Evolutionary conservation across 2,113 vertebrate genomes (phyloP).

Genomic region (Phoxinus phoxinus): DNA sequence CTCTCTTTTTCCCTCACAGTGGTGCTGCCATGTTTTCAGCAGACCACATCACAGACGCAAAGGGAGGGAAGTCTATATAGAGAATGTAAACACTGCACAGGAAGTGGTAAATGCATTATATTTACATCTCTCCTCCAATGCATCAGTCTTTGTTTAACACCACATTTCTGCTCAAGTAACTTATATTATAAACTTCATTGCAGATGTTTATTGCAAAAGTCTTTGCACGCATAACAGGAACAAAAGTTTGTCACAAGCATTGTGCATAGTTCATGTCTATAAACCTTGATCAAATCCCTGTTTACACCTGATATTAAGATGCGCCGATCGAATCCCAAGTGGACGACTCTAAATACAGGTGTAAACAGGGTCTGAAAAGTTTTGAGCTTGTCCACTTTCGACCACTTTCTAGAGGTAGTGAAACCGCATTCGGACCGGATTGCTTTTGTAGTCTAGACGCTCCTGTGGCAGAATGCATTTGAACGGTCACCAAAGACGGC

Average conservation of each 20-base stretch:
- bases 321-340: no score
- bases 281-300: neutral
- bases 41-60: conserved; percentile 27
- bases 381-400: no score
- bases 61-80: neutral
- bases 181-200: neutral
- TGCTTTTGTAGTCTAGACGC: no score
- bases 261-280: neutral
- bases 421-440: no score
- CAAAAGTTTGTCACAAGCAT: neutral
- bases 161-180: neutral
- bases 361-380: no score
- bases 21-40: conserved; percentile 29
- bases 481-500: no score
- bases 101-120: conserved; percentile 5
- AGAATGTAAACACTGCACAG: conserved; percentile 34
- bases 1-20: conserved; percentile 8
- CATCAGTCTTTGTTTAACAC: neutral
- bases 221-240: neutral
- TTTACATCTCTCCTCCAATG: neutral
- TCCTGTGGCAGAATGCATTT: no score
- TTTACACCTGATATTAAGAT: neutral
- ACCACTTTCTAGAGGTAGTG: no score
- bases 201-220: neutral
- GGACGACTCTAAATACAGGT: no score